These are phyloP conservation scores for Oenanthe melanoleuca DNA, from an alignment of 2,113 vertebrate species.

Conservation along the genomic window DNA sequence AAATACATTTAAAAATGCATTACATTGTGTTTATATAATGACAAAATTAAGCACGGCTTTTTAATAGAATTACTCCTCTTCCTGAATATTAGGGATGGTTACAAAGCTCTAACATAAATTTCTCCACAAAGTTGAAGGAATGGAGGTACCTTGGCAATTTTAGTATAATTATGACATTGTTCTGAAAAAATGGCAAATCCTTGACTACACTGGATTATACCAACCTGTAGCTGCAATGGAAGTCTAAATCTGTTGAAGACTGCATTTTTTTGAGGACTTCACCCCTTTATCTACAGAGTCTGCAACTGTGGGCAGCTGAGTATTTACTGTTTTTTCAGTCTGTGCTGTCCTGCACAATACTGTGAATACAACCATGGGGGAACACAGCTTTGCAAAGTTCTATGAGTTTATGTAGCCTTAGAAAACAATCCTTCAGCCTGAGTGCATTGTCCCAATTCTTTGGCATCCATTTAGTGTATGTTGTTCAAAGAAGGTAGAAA, in stretches of 20 bases:
- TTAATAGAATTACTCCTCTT: not conserved
- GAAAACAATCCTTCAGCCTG: not conserved
- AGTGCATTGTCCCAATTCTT: not conserved
- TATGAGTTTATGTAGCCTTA: not conserved
- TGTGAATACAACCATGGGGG: fast-evolving
- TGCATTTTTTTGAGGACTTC: not conserved
- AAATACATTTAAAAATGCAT: not conserved
- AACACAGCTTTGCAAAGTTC: not conserved
- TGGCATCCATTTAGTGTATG: not conserved
- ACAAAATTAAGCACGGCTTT: not conserved
- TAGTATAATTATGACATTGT: not conserved
- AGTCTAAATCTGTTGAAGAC: not conserved
- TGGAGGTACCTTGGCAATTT: not conserved
- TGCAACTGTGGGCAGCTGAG: fast-evolving
- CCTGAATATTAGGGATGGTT: not conserved
- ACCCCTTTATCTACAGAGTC: not conserved
- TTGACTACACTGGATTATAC: not conserved
- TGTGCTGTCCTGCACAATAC: not conserved
- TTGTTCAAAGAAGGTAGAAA: not conserved
- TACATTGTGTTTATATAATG: not conserved
- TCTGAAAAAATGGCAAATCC: not conserved
- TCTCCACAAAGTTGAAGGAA: not conserved
- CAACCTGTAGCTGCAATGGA: not conserved
- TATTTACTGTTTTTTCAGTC: not conserved
- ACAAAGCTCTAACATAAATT: not conserved